Percentiles rank a stretch among this genome's conserved stretches.
These are phyloP conservation scores for Pseudomyrmex concolor DNA, from an alignment of 1,140 invertebrate genomes.

Conservation along the genomic window DNA sequence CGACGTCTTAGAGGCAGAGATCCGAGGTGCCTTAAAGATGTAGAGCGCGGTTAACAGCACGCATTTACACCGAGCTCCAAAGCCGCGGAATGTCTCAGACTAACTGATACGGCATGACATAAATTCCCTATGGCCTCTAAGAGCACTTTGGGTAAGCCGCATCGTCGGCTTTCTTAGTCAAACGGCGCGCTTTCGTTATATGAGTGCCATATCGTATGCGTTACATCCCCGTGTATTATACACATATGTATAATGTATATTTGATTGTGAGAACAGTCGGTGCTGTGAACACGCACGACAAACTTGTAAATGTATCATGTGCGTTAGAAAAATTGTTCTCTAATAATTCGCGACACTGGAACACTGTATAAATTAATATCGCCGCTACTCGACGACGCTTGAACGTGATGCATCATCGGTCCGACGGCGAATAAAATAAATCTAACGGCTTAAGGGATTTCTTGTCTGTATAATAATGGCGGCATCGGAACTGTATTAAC, in stretches of 20 bases:
- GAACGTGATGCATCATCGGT: conserved; percentile 57
- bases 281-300: not conserved
- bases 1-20: conserved; percentile 48
- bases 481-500: conserved; percentile 57
- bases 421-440: conserved; percentile 59
- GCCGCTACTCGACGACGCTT: conserved; percentile 47
- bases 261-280: not conserved
- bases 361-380: conserved; percentile 45
- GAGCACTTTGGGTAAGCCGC: conserved; percentile 25
- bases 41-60: conserved; percentile 61
- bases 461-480: conserved; percentile 55
- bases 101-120: conserved; percentile 57
- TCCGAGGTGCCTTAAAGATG: conserved; percentile 66
- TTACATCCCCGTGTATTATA: conserved; percentile 19
- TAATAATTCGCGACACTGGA: conserved; percentile 41
- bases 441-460: conserved; percentile 68
- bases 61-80: conserved; percentile 49
- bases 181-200: not conserved
- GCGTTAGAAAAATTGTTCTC: not conserved
- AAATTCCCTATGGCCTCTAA: conserved; percentile 60
- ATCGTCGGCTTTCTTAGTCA: conserved; percentile 24
- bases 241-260: not conserved
- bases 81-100: conserved; percentile 61
- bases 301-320: not conserved
- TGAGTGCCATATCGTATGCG: not conserved